A percentile compares a stretch with the other conserved stretches of the same genome.
phyloP scores from a whole-genome alignment of 2,888 invertebrate species.

The Epinotia ramella region DNA sequence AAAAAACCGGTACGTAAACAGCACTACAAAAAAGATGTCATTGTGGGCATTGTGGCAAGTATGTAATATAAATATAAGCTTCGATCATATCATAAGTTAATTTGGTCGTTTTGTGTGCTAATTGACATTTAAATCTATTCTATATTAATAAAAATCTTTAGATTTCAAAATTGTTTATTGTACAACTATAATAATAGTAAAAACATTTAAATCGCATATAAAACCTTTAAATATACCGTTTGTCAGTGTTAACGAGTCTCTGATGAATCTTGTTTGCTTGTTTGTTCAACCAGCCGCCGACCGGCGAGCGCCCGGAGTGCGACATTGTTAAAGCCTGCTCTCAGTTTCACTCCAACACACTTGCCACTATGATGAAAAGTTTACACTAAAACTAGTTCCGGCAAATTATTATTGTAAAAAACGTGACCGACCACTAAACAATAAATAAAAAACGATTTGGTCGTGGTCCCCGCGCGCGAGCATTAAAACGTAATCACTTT shows the following conservation, averaged over 20 bases:
- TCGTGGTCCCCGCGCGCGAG: slow-evolving; percentile 64
- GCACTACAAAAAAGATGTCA: no score
- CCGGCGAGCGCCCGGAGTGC: slow-evolving; percentile 71
- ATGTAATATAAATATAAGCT: no score
- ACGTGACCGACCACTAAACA: slow-evolving; percentile 58
- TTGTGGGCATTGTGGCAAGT: no score
- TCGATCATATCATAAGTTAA: no score
- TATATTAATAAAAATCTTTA: no score
- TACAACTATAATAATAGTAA: no score
- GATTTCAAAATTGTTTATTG: no score
- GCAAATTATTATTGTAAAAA: slow-evolving; percentile 61
- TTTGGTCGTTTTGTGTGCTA: no score
- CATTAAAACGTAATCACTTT: slow-evolving; percentile 82
- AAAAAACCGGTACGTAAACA: no score
- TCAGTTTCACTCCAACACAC: slow-evolving; percentile 61
- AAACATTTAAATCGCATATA: no score
- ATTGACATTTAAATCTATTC: no score
- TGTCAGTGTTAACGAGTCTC: slow-evolving; percentile 76
- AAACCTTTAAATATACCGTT: no score
- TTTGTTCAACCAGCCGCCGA: slow-evolving; percentile 77
- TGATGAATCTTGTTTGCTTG: slow-evolving; percentile 72
- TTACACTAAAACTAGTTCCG: slow-evolving; percentile 43
- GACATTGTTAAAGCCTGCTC: slow-evolving; percentile 70
- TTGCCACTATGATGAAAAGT: slow-evolving; percentile 52
- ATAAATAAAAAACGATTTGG: slow-evolving; percentile 68